These are phyloP conservation scores for Vultur gryphus DNA, from an alignment of 2,797 vertebrate species.

Conservation along the genomic window DNA sequence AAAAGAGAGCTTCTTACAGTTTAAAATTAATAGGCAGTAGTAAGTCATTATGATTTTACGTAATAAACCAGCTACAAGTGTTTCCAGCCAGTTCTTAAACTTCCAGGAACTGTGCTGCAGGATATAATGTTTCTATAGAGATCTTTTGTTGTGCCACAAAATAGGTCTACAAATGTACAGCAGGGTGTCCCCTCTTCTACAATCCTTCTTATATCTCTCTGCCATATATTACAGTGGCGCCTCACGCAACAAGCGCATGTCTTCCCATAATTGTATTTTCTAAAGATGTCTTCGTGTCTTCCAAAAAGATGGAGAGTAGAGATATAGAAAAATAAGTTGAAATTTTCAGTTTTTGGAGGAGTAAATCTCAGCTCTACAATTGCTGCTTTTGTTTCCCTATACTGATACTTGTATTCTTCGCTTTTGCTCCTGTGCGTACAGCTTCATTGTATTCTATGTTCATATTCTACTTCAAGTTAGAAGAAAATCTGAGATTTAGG, in stretches of 20 bases:
- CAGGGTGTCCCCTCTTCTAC: background rate
- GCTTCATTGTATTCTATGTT: background rate
- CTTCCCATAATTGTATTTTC: background rate
- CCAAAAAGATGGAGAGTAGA: background rate
- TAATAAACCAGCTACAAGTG: background rate
- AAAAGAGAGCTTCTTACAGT: background rate
- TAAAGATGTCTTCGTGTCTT: background rate
- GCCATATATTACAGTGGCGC: background rate
- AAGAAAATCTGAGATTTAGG: background rate
- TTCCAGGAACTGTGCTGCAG: slow-evolving; percentile 39
- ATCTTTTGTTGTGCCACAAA: slow-evolving; percentile 6
- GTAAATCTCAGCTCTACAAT: background rate
- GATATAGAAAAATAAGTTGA: background rate
- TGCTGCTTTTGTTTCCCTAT: background rate
- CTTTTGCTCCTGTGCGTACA: background rate
- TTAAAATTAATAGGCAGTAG: background rate
- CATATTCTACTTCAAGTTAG: background rate
- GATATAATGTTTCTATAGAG: slow-evolving; percentile 23
- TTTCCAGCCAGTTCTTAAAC: slow-evolving; percentile 39
- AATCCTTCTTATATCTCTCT: background rate
- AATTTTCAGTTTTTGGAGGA: background rate
- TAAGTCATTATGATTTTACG: slow-evolving; percentile 24
- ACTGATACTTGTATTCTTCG: background rate
- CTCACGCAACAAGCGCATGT: fast-evolving
- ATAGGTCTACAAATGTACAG: background rate